Evolutionary conservation across 2,797 vertebrate genomes (phyloP).

Genomic region (Euthynnus affinis): DNA sequence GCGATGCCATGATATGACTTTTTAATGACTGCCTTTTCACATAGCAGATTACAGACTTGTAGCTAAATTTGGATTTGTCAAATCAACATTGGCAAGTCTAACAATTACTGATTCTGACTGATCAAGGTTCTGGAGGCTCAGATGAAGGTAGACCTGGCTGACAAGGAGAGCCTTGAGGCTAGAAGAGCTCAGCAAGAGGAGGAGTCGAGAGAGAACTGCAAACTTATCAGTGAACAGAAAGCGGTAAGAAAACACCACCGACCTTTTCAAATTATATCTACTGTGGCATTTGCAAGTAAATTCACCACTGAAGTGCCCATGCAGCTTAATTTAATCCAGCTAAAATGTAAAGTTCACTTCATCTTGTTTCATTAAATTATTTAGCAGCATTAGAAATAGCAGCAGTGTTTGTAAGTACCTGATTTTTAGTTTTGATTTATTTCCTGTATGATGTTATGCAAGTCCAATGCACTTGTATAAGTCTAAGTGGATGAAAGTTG

Average conservation of each 20-base stretch:
- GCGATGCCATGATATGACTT: background rate
- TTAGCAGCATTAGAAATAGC: background rate
- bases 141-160: conserved; percentile 95
- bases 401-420: background rate
- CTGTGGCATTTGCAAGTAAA: background rate
- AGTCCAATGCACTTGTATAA: background rate
- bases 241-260: conserved; percentile 86
- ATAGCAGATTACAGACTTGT: conserved; percentile 1
- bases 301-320: background rate
- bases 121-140: conserved; percentile 94
- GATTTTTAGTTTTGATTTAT: background rate
- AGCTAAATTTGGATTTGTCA: conserved; percentile 9
- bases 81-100: background rate
- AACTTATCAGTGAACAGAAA: conserved; percentile 97
- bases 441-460: background rate
- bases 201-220: conserved; percentile 95
- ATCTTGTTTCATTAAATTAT: background rate
- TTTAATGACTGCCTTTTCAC: conserved; percentile 9
- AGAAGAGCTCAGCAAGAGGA: conserved; percentile 93
- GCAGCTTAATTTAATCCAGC: background rate
- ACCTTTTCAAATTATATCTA: background rate
- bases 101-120: conserved; percentile 28
- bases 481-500: background rate
- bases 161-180: conserved; percentile 95
- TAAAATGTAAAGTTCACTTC: background rate